Evolutionary conservation across 2,113 vertebrate genomes (phyloP).

Genomic region (Psettodes erumei): DNA sequence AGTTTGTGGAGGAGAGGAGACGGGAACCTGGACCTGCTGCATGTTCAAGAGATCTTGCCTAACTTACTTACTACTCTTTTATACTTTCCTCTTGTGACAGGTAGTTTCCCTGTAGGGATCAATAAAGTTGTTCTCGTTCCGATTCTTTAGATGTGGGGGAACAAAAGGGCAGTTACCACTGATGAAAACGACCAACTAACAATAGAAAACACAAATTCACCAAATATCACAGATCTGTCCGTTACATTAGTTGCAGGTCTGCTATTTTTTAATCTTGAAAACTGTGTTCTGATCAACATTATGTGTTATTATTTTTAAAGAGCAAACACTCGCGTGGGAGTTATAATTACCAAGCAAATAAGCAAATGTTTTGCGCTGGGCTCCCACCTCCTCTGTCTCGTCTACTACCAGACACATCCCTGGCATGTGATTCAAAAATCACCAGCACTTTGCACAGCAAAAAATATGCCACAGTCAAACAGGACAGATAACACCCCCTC

Average conservation of each 20-base stretch:
- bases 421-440: conserved; percentile 13
- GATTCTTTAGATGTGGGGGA: too few species aligned
- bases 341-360: conserved; percentile 41
- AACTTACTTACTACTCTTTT: too few species aligned
- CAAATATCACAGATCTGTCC: neutral
- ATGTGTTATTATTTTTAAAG: neutral
- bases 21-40: too few species aligned
- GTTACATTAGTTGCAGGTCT: neutral
- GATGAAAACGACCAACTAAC: neutral
- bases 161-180: neutral
- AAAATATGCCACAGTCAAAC: conserved; percentile 5
- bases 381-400: conserved; percentile 21
- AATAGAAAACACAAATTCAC: neutral
- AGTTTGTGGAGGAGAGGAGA: too few species aligned
- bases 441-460: neutral
- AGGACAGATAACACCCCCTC: neutral
- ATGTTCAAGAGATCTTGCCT: too few species aligned
- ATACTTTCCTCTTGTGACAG: too few species aligned
- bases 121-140: too few species aligned
- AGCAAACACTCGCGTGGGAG: conserved; percentile 27
- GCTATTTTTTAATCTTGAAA: neutral
- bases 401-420: conserved; percentile 23
- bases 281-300: conserved; percentile 8
- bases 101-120: too few species aligned
- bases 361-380: conserved; percentile 23